Percentiles rank a stretch among this genome's conserved stretches.
These are phyloP conservation scores for Trichonephila clavata DNA, from an alignment of 1,140 invertebrate species.

Conservation along the genomic window DNA sequence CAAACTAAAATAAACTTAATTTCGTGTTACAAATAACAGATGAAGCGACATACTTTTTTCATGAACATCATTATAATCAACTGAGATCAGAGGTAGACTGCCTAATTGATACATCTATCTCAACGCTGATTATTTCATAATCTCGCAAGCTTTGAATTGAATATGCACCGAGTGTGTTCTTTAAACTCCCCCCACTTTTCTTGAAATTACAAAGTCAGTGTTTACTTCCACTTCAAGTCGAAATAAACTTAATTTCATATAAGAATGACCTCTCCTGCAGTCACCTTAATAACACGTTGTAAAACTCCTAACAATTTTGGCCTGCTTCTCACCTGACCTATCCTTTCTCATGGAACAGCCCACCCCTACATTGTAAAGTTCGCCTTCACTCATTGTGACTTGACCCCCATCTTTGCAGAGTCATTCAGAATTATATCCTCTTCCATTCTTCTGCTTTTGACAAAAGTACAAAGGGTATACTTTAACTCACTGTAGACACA, in stretches of 20 bases:
- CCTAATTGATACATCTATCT: too few relatives aligned
- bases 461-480: background rate
- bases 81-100: too few relatives aligned
- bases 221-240: too few relatives aligned
- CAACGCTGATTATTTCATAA: too few relatives aligned
- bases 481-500: background rate
- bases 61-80: too few relatives aligned
- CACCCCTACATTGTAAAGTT: background rate
- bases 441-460: conserved; percentile 13
- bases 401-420: conserved; percentile 30
- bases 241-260: background rate
- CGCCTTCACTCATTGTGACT: background rate
- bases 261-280: background rate
- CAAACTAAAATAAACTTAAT: too few relatives aligned
- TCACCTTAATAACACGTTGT: conserved; percentile 2
- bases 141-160: too few relatives aligned
- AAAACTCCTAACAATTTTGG: background rate
- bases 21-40: too few relatives aligned
- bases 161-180: too few relatives aligned
- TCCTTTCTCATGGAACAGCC: conserved; percentile 4
- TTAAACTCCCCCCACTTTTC: too few relatives aligned
- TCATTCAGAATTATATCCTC: background rate
- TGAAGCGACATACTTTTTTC: too few relatives aligned
- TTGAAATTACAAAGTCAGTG: too few relatives aligned
- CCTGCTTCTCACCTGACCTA: background rate